A percentile compares a stretch with the other conserved stretches of the same genome.
Evolutionary conservation across 2,888 invertebrate species (phyloP).

Genomic region (Onthophagus sagittarius): DNA sequence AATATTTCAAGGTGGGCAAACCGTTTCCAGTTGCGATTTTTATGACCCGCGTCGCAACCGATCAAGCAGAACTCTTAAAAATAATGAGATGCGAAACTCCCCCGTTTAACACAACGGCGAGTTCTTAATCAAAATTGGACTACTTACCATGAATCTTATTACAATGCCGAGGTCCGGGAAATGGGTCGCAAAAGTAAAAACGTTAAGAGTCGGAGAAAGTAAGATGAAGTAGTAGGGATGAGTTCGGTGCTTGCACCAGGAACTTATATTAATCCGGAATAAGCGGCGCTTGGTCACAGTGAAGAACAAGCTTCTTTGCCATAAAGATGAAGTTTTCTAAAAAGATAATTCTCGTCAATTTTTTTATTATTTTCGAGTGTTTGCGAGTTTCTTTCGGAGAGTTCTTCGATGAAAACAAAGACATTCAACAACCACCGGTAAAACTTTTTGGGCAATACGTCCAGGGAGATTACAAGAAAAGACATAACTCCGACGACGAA

Average conservation of each 20-base stretch:
- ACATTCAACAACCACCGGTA: background rate
- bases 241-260: background rate
- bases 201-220: constrained; percentile 4
- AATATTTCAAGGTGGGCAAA: constrained; percentile 8
- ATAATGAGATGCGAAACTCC: background rate
- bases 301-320: background rate
- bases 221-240: constrained; percentile 7
- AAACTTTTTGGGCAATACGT: constrained; percentile 1
- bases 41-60: constrained; percentile 6
- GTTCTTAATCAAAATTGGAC: background rate
- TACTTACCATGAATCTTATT: constrained; percentile 1
- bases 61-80: background rate
- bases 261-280: constrained; percentile 9
- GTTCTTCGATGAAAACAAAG: background rate
- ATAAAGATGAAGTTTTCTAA: background rate
- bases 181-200: constrained; percentile 12
- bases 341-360: background rate
- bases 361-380: background rate
- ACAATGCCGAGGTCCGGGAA: constrained; percentile 1
- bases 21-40: constrained; percentile 1
- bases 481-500: constrained; percentile 40
- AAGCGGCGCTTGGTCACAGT: background rate
- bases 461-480: constrained; percentile 3
- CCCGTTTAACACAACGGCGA: background rate
- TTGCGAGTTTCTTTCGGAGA: background rate